Base-by-base conservation (phyloP, 2,113 vertebrate species). In the Camelus dromedarius region DNA sequence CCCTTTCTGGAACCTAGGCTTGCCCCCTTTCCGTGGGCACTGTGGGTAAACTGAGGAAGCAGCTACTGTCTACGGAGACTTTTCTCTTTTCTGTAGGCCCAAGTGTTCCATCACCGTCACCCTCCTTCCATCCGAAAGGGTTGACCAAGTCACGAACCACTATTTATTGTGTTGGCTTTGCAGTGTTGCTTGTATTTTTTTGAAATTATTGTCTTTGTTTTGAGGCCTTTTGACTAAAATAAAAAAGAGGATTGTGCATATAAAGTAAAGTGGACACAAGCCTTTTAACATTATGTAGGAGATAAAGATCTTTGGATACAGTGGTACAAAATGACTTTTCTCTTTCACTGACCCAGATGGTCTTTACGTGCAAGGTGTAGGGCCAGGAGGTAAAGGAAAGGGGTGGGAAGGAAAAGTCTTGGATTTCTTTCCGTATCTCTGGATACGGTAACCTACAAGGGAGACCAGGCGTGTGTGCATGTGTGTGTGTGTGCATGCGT, bases 201-300 rank as follows among this genome's bases (percentile, higher is more conserved):
- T 18, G 14, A 70, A 94, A 96, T 60, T 83, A 87, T 32, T 76
- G n/a, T 93, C 93, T 90, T 97, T 52, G 92, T 28, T 58, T 94
- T 94, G 35, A 95, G 86, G 66, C n/a, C 15, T 10, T 58, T 89
- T 83, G 50, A 95, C 95, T 89, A 69, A 67, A 87, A 62, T 26
- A 5, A 93, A 93, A 95, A 69, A 22, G 32, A 50, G 46, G 54
- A 42, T 92, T 73, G 89, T 42, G 14, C 38, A 30, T 38, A 32
- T 15, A 85, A 85, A 84, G 10, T 4, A 42, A 82, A 32, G 38
- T 32, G 64, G 52, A 50, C 35, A 54, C 19, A 79, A 48, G 42
- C 38, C 28, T 84, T 92, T 64, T 52, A 60, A 58, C 38, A 42
- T 22, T n/a, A 38, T 1, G 2, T 87, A 46, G 30, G 8, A 70